A percentile compares a stretch with the other conserved stretches of the same genome.
phyloP scores from a whole-genome alignment of 1,140 invertebrate species.

The Chelonus insularis region DNA sequence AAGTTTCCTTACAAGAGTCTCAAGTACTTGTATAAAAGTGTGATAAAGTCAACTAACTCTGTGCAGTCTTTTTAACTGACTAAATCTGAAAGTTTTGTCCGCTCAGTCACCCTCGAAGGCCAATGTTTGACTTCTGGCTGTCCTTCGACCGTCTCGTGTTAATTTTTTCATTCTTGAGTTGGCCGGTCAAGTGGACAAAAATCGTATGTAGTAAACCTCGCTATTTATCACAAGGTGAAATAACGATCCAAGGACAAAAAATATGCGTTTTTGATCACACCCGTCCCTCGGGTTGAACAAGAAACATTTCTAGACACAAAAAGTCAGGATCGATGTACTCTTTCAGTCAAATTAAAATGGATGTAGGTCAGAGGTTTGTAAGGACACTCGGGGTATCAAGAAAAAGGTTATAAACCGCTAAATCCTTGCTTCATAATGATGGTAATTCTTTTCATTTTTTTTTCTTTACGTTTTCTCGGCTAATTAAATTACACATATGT shows the following conservation, averaged over 20 bases:
- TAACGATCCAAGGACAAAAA: too few species aligned
- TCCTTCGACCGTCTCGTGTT: conserved; percentile 4
- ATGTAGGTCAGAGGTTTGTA: conserved; percentile 27
- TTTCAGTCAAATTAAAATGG: conserved; percentile 23
- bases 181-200: neutral
- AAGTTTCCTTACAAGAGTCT: too few species aligned
- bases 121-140: conserved; percentile 1
- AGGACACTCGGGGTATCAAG: neutral
- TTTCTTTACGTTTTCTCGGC: too few species aligned
- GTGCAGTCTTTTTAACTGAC: neutral
- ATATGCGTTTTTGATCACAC: neutral
- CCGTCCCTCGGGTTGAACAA: neutral
- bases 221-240: too few species aligned
- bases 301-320: neutral
- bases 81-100: conserved; percentile 1
- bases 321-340: conserved; percentile 20
- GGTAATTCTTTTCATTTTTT: too few species aligned
- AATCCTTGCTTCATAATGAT: too few species aligned
- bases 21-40: neutral
- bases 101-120: conserved; percentile 6
- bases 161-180: neutral
- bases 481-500: too few species aligned
- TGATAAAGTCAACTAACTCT: neutral
- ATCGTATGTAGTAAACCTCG: too few species aligned
- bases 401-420: conserved; percentile 16